phyloP scores from a whole-genome alignment of 2,888 invertebrate species.

The Odontothrips loti region DNA sequence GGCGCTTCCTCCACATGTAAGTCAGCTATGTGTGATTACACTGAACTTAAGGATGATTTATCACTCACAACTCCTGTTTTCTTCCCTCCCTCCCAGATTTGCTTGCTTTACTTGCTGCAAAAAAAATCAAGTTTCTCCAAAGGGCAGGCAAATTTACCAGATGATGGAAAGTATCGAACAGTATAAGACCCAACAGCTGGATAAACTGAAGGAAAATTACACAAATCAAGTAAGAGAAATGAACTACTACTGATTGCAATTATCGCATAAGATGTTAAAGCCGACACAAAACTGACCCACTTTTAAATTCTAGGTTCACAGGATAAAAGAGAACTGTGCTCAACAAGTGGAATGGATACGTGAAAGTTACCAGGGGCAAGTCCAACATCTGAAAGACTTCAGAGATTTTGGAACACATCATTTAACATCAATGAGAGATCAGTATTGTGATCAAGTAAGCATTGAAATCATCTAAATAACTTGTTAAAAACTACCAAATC shows the following conservation, averaged over 20 bases:
- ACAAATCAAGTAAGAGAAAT: conserved; percentile 67
- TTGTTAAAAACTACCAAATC: not conserved
- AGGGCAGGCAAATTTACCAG: conserved; percentile 76
- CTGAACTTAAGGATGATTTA: not conserved
- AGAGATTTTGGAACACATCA: conserved; percentile 88
- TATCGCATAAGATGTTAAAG: not conserved
- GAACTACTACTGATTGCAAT: not conserved
- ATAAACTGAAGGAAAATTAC: conserved; percentile 85
- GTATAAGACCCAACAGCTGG: conserved; percentile 84
- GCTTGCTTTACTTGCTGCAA: conserved; percentile 52
- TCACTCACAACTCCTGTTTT: conserved; percentile 29
- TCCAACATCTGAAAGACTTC: conserved; percentile 79
- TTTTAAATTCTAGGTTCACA: conserved; percentile 60
- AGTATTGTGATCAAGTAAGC: conserved; percentile 85
- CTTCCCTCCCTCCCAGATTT: conserved; percentile 52
- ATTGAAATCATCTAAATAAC: not conserved
- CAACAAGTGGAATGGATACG: conserved; percentile 93
- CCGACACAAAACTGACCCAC: not conserved
- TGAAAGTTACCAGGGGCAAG: conserved; percentile 83
- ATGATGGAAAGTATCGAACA: conserved; percentile 87
- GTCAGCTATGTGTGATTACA: conserved; percentile 42
- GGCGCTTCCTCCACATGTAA: conserved; percentile 66
- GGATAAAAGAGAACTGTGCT: conserved; percentile 88
- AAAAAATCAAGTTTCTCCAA: conserved; percentile 52
- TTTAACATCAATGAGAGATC: conserved; percentile 77